phyloP scores from a whole-genome alignment of 2,797 vertebrate species.

The Fistularia commersonii region DNA sequence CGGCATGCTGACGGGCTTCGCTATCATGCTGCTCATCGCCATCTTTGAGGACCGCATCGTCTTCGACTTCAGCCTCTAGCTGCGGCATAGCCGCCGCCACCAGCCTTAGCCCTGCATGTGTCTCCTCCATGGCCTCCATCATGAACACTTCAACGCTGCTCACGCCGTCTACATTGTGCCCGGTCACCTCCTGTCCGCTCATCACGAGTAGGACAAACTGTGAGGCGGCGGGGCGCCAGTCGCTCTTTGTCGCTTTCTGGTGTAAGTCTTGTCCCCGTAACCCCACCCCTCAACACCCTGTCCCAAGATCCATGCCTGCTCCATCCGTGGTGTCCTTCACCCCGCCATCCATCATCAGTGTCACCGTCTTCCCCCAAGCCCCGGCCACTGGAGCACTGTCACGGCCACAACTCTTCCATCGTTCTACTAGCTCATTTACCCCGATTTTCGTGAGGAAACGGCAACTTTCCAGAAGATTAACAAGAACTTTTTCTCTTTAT shows the following conservation, averaged over 20 bases:
- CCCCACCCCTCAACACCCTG: conserved; percentile 1
- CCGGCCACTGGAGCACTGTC: conserved; percentile 46
- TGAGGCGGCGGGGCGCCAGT: too few relatives aligned
- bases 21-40: conserved; percentile 97
- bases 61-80: conserved; percentile 88
- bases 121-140: conserved; percentile 30
- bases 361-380: conserved; percentile 40
- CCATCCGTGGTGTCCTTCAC: conserved; percentile 29
- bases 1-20: conserved; percentile 92
- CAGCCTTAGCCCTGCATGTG: conserved; percentile 55
- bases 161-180: conserved; percentile 42
- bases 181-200: conserved; percentile 21
- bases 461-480: not conserved
- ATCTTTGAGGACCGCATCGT: conserved; percentile 96
- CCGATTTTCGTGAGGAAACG: not conserved
- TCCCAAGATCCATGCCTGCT: conserved; percentile 28
- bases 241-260: too few relatives aligned
- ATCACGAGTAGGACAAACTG: conserved; percentile 7
- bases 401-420: conserved; percentile 3
- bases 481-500: too few relatives aligned
- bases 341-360: conserved; percentile 31
- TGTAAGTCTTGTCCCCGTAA: conserved; percentile 2
- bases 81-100: conserved; percentile 10
- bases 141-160: conserved; percentile 34
- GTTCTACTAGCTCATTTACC: not conserved